Conservation (phyloP, 1,140 invertebrate genomes). For the Macrobrachium rosenbergii region DNA sequence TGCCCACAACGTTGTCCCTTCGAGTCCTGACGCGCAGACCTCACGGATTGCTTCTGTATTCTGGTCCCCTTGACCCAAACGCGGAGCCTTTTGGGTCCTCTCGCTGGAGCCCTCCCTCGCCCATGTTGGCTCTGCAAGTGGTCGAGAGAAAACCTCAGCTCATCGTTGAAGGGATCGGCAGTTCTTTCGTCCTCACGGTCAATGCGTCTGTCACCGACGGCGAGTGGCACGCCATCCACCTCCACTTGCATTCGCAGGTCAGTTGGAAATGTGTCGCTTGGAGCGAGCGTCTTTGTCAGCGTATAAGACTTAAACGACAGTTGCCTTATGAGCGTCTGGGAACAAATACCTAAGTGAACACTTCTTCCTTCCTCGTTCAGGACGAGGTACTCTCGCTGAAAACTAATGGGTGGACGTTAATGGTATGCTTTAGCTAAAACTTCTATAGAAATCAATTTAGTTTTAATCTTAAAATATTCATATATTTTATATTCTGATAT, state of each 20-base stretch:
- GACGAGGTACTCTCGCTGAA: too few species aligned
- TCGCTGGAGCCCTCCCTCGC: neutral
- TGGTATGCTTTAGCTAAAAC: too few species aligned
- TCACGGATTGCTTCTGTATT: constrained; percentile 29
- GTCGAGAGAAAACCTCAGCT: constrained; percentile 30
- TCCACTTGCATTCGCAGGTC: neutral
- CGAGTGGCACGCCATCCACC: constrained; percentile 11
- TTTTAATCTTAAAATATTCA: too few species aligned
- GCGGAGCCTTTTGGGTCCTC: neutral
- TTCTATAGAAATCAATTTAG: too few species aligned
- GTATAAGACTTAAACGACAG: too few species aligned
- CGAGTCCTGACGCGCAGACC: constrained; percentile 25
- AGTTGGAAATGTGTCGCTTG: too few species aligned
- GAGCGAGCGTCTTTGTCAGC: too few species aligned
- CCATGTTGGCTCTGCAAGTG: constrained; percentile 44
- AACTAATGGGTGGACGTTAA: too few species aligned
- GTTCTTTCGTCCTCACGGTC: constrained; percentile 12
- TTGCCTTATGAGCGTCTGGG: too few species aligned
- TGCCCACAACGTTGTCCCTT: constrained; percentile 30
- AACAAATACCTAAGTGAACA: too few species aligned
- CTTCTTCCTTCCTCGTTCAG: too few species aligned
- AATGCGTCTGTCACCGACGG: constrained; percentile 28
- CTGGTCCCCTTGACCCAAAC: constrained; percentile 19
- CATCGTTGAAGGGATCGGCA: constrained; percentile 16
- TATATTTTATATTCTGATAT: too few species aligned